Evolutionary conservation across 1,140 invertebrate genomes (phyloP).

Genomic region (Hyphantria cunea): DNA sequence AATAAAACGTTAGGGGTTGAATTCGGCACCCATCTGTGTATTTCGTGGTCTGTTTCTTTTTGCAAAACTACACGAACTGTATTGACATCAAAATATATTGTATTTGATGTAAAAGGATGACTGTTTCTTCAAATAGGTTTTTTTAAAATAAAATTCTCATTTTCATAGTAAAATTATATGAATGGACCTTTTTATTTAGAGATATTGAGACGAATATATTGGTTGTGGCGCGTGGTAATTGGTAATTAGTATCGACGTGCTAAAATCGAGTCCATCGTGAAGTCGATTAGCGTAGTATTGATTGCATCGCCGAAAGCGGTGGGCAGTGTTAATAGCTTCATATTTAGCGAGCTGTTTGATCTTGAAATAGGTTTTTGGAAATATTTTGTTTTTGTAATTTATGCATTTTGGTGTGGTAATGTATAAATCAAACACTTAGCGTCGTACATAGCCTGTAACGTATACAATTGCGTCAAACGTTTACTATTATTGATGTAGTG

Average conservation of each 20-base stretch:
- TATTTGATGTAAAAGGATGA: too few species aligned
- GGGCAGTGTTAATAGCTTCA: slow-evolving; percentile 58
- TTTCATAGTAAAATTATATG: too few species aligned
- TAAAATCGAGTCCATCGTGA: slow-evolving; percentile 56
- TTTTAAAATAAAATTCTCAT: too few species aligned
- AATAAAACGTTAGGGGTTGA: slow-evolving; percentile 27
- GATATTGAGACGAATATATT: slow-evolving; percentile 29
- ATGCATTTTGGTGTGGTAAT: slow-evolving; percentile 67
- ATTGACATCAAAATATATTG: background rate
- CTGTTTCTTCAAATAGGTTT: too few species aligned
- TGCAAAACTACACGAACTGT: background rate
- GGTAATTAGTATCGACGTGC: slow-evolving; percentile 64
- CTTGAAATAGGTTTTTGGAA: slow-evolving; percentile 57
- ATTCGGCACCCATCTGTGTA: slow-evolving; percentile 16
- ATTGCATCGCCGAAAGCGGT: slow-evolving; percentile 52
- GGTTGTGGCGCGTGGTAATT: slow-evolving; percentile 51
- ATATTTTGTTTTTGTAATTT: slow-evolving; percentile 62
- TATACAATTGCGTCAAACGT: slow-evolving; percentile 57
- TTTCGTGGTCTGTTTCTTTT: slow-evolving; percentile 3
- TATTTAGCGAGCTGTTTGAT: slow-evolving; percentile 57
- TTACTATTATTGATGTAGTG: slow-evolving; percentile 47
- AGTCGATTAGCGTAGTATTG: slow-evolving; percentile 60
- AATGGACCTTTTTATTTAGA: background rate
- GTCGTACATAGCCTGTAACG: slow-evolving; percentile 38
- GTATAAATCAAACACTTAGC: slow-evolving; percentile 46